Evolutionary conservation across 2,888 invertebrate genomes (phyloP), one percentile per base, ranked within the genome.

Genomic region (Romanomermis culicivorax): DNA sequence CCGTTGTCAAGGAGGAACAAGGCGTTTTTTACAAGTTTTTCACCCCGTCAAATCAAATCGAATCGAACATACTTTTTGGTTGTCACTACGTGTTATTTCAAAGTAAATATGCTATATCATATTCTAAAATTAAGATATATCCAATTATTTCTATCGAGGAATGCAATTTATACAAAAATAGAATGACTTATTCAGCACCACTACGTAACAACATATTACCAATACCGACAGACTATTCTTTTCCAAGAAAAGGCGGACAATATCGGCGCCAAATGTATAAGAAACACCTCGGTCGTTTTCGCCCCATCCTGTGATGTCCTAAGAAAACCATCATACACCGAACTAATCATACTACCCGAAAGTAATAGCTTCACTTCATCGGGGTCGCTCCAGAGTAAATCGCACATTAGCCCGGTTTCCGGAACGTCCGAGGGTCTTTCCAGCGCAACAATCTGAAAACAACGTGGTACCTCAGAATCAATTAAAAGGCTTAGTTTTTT

Each of bases 241-340:
- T 74, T 91, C 86, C 71, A 97, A 78, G 77, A 97, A 97, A 77
- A 97, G 95, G 68, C 88, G 86, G 52, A 97, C 97, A 67, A 99
- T 89, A 78, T 97, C 95, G 53, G 89, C 88, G 66, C 75, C 75
- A 63, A 75, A 75, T 36, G 72, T 72, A 63, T 70, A 75, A 17
- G 74, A 74, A n/a, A 75, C 74, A 43, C 75, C 75, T 42, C 75
- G 64, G 63, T 74, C 74, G 63, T 75, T 75, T 56, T 72, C 72
- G 36, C 73, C 73, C 75, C 75, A 75, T 0, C 75, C 95, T 78
- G 87, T 87, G 58, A 91, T 91, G 62, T 77, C 77, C 65, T 77
- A 7, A 49, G 27, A 27, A 14, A 23, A 36, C 36, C 7, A 36
- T 11, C 11, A 36, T 36, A 17, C 50, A 11, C n/a, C n/a, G n/a